phyloP scores from a whole-genome alignment of 2,797 vertebrate species.

The Arnoldichthys spilopterus region DNA sequence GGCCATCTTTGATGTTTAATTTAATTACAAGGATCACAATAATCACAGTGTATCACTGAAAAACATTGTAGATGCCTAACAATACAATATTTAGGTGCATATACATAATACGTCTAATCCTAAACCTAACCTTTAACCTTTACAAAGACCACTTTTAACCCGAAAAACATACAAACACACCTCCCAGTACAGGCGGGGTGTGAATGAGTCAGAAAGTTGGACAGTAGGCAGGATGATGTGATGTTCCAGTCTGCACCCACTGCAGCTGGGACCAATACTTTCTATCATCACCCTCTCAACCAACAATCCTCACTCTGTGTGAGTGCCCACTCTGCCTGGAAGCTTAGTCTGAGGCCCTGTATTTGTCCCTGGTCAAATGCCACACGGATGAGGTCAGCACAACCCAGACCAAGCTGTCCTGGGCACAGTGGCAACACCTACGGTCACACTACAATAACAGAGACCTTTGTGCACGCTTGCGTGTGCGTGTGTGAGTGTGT shows the following conservation, averaged over 20 bases:
- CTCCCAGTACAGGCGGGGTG: not conserved
- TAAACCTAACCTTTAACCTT: no score
- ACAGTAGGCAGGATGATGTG: constrained; percentile 56
- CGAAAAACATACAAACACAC: not conserved
- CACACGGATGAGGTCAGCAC: constrained; percentile 50
- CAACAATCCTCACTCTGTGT: constrained; percentile 46
- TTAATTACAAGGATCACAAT: no score
- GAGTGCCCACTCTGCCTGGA: constrained; percentile 28
- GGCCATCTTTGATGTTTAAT: no score
- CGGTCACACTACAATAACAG: constrained; percentile 62
- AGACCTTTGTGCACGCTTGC: constrained; percentile 46
- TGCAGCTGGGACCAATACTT: constrained; percentile 11
- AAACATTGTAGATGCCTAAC: no score
- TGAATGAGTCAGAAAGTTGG: constrained; percentile 47
- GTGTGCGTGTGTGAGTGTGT: constrained; percentile 14
- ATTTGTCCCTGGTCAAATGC: constrained; percentile 52
- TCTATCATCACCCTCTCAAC: constrained; percentile 30
- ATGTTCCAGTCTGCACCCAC: constrained; percentile 50
- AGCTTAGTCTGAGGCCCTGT: constrained; percentile 38
- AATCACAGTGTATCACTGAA: no score
- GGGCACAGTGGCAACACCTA: constrained; percentile 72
- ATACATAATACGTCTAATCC: no score
- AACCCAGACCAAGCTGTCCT: constrained; percentile 53
- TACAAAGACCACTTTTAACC: not conserved
- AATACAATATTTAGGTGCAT: no score